Evolutionary conservation across 2,888 invertebrate species (phyloP), one percentile per base, ranked within the genome.

Genomic region (Lycophotia porphyrea): DNA sequence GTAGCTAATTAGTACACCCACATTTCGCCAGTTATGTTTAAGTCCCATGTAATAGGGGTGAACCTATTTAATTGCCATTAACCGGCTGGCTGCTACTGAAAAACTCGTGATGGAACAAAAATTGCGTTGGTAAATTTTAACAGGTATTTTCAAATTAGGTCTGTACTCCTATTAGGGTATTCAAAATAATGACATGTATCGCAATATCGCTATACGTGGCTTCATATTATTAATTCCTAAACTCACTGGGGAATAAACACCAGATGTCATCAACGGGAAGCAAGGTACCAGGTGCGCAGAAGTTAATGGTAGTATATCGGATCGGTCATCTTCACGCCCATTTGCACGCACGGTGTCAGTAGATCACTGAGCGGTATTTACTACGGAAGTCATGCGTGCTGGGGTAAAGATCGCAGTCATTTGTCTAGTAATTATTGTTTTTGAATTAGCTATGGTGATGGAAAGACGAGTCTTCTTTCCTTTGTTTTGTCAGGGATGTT

Each of bases 311-410:
- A 52, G 78, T 78, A 66, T 81, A 77, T 73, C 82, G 49, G 44
- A 81, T 78, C 82, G 77, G 74, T 34, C 74, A 80, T 67, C 77
- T 77, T 81, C 70, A 73, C 63, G 81, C 58, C n/a, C 34, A 36
- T 67, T 73, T 64, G 64, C 27, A 34, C 64, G 61, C 52, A 21
- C 24, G 34, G 72, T 42, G 81, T 70, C 72, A 81, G 70, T 82
- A 67, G 80, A 81, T 52, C 63, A 81, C 9, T 15, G 15, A 73
- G 15, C 81, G 64, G 81, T 68, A 81, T 61, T 44, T 71, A 34
- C 31, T 65, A 15, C 55, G 67, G 61, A 24, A 49, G 21, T 79
- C 18, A 3, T 44, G 63, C 49, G 34, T 55, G 36, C 11, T 66
- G 9, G 72, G 31, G 15, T 52, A 44, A 55, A 78, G 52, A 78